A percentile compares a stretch with the other conserved stretches of the same genome.
Conservation (phyloP, 2,888 invertebrate genomes). For the Priocnemis perturbator region DNA sequence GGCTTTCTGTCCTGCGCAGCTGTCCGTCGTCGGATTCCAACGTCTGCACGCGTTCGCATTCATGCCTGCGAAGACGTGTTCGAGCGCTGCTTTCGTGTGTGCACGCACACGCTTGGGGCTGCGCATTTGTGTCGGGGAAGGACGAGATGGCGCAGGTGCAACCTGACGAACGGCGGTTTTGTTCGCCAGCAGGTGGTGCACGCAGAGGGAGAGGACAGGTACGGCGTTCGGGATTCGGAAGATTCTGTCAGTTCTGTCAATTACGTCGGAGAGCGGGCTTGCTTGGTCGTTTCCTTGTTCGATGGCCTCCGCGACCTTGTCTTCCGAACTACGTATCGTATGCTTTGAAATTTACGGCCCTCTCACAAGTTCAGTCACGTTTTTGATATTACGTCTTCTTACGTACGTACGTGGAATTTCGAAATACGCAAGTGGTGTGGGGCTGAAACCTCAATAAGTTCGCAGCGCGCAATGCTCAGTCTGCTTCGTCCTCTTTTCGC, state of each 20-base stretch:
- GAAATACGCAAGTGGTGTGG: too few species aligned
- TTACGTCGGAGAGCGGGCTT: too few species aligned
- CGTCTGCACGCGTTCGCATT: conserved; percentile 32
- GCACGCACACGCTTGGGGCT: conserved; percentile 28
- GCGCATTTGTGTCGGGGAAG: conserved; percentile 12
- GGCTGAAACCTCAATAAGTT: too few species aligned
- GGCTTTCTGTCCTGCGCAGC: conserved; percentile 46
- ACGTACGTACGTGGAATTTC: too few species aligned
- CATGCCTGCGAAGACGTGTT: too few species aligned
- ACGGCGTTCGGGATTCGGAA: not conserved
- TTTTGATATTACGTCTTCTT: too few species aligned
- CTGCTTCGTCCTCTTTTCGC: conserved; percentile 12
- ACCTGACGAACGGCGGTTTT: conserved; percentile 27
- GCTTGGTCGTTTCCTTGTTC: not conserved
- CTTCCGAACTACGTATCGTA: not conserved
- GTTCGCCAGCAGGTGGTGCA: conserved; percentile 48
- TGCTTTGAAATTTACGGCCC: too few species aligned
- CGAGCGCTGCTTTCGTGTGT: too few species aligned
- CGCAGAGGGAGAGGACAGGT: conserved; percentile 38
- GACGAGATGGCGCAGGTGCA: conserved; percentile 39
- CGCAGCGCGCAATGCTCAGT: too few species aligned
- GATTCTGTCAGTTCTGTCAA: too few species aligned
- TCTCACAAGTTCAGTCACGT: too few species aligned
- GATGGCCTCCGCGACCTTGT: not conserved
- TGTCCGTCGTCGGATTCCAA: conserved; percentile 51